phyloP scores from a whole-genome alignment of 2,797 vertebrate genomes.

The Pterois miles region DNA sequence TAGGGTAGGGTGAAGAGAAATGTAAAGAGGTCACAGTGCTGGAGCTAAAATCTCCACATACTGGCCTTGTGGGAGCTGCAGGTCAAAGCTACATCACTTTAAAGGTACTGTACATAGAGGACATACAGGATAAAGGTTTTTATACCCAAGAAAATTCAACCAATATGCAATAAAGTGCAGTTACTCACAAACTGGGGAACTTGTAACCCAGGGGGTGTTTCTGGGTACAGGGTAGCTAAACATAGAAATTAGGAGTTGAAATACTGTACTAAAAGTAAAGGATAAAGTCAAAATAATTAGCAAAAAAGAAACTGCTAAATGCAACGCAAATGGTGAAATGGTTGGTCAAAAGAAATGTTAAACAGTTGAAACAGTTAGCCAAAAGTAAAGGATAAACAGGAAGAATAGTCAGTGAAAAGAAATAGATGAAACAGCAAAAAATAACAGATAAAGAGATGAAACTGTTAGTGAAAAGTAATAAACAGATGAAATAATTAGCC shows the following conservation, averaged over 20 bases:
- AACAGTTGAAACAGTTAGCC: background rate
- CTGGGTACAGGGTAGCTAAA: background rate
- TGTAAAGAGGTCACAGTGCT: slow-evolving; percentile 14
- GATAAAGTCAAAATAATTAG: background rate
- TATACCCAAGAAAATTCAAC: slow-evolving; percentile 5
- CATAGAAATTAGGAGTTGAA: background rate
- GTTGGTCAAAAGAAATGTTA: no score
- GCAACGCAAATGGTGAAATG: background rate
- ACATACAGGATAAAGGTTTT: background rate
- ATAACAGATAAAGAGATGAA: background rate
- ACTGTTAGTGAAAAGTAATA: no score
- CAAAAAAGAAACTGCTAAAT: background rate
- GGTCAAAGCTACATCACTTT: slow-evolving; percentile 28
- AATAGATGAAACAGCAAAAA: background rate
- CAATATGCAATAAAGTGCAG: background rate
- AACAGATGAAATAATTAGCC: no score
- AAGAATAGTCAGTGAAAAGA: no score
- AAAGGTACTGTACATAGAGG: slow-evolving; percentile 25
- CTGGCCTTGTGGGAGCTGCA: slow-evolving; percentile 6
- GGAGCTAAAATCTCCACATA: slow-evolving; percentile 7
- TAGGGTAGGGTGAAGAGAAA: background rate
- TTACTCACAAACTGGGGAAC: background rate
- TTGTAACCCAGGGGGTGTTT: background rate
- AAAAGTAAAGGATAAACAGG: background rate
- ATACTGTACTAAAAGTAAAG: background rate